Base-by-base conservation (phyloP, 2,113 vertebrate species). In the Ammodytes dubius region DNA sequence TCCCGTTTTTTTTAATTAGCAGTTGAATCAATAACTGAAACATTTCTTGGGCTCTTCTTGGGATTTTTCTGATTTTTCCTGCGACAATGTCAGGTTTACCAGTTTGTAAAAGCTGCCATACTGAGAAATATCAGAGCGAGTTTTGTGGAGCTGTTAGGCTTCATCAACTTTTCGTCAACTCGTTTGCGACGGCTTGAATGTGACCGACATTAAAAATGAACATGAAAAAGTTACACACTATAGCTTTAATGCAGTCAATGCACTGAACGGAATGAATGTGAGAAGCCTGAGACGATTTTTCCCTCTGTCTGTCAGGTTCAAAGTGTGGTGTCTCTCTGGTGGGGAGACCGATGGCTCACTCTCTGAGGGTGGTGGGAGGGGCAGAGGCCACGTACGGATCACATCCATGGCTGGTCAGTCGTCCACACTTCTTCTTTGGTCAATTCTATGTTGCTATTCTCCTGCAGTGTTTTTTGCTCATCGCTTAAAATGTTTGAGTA, bases 361-460 rank as follows among this genome's bases (percentile, higher is more conserved):
- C 95, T 63, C 92, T 96, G 85, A 93, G 93, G 70, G 95, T 98
- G 74, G 94, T 97, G 13, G 96, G 96, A 53, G 96, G 96, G 40
- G 89, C 58, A 2, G 90, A 95, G 75, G 95, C 93, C 11, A 69
- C 90, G 52, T 89, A 94, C 58, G 96, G 96, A 66, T 94, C 96
- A 0, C 95, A 97, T 45, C 96, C 96, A 0, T 97, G 97, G 97
- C 95, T 98, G 92, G 96, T 96, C 82, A 78, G 91, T 91, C 54
- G 43, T 43, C 47, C 7, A 11, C 3, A 0, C 4, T 56, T 50
- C 12, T 45, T 58, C 37, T 59, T 50, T 57, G 2, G 6, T 50
- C 7, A 4, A 9, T 7, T n/a, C 45, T 12, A 3, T 5, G 2
- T 27, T 5, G 0, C 0, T 56, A 4, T 56, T n/a, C 45, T 42